Evolutionary conservation across 2,888 invertebrate genomes (phyloP).

Genomic region (Melanostoma scalare): DNA sequence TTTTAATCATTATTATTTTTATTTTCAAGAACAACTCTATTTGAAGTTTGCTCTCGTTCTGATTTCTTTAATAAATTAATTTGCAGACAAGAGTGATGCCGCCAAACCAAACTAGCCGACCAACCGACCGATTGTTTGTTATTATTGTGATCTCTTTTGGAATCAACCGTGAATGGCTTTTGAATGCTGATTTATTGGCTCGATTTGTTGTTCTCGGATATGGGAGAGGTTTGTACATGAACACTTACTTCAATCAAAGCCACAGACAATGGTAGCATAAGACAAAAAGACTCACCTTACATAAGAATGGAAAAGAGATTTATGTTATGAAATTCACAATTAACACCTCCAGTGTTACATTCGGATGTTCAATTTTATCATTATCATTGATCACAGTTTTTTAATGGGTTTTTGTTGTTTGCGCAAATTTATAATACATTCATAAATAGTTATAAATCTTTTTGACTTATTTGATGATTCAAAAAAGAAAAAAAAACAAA

Average conservation of each 20-base stretch:
- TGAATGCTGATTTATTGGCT: slow-evolving; percentile 19
- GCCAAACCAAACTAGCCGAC: slow-evolving; percentile 17
- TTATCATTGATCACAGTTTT: neutral
- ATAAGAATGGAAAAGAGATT: slow-evolving; percentile 15
- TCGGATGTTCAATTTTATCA: slow-evolving; percentile 11
- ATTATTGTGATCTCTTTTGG: slow-evolving; percentile 19
- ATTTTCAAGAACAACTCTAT: slow-evolving; percentile 44
- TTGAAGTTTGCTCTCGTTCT: slow-evolving; percentile 31
- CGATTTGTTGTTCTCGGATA: slow-evolving; percentile 29
- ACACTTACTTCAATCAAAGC: neutral
- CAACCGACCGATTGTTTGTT: neutral
- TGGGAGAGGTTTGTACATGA: slow-evolving; percentile 18
- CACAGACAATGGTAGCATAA: neutral
- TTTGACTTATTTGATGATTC: slow-evolving; percentile 38
- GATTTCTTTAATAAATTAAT: slow-evolving; percentile 25
- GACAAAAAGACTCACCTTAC: slow-evolving; percentile 13
- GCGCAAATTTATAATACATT: slow-evolving; percentile 6
- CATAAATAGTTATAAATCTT: slow-evolving; percentile 8
- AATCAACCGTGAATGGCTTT: slow-evolving; percentile 10
- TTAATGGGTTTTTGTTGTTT: slow-evolving; percentile 39
- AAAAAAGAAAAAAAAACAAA: slow-evolving; percentile 24
- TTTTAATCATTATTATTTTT: neutral
- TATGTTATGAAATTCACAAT: slow-evolving; percentile 50
- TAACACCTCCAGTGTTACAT: slow-evolving; percentile 30
- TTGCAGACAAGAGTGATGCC: slow-evolving; percentile 35